Evolutionary conservation across 2,113 vertebrate species (phyloP).

Genomic region (Eulemur macaco): DNA sequence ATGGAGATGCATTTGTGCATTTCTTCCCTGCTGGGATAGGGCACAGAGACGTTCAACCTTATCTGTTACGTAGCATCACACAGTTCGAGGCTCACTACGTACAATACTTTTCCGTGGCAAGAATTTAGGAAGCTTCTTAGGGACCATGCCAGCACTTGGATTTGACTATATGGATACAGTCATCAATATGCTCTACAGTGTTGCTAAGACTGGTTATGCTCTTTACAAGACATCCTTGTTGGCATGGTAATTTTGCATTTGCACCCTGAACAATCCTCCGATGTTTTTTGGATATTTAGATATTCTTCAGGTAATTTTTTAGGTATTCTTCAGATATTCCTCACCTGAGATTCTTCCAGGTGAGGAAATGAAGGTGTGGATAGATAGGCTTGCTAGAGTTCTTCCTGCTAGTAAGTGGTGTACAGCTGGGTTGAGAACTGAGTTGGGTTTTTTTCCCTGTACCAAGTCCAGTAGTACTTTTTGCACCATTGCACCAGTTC

Average conservation of each 20-base stretch:
- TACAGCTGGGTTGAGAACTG: background rate
- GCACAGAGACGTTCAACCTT: too few species aligned
- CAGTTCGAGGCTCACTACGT: background rate
- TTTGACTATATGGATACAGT: background rate
- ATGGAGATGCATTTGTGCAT: accelerated
- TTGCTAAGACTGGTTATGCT: background rate
- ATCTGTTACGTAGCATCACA: too few species aligned
- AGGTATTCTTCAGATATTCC: too few species aligned
- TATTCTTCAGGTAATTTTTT: too few species aligned
- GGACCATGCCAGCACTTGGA: accelerated
- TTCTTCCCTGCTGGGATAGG: background rate
- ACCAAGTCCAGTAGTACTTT: too few species aligned
- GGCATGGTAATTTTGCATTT: background rate
- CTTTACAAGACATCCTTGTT: background rate
- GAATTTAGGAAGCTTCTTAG: too few species aligned
- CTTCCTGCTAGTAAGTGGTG: background rate
- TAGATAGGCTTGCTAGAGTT: background rate
- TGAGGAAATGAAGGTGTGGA: background rate
- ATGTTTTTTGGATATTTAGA: background rate
- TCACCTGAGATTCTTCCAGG: background rate
- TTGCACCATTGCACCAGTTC: background rate
- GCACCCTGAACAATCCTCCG: accelerated
- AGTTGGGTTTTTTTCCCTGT: background rate
- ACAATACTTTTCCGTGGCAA: accelerated
- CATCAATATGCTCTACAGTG: accelerated